Evolutionary conservation across 2,888 invertebrate species (phyloP).

Genomic region (Neoaliturus tenellus): DNA sequence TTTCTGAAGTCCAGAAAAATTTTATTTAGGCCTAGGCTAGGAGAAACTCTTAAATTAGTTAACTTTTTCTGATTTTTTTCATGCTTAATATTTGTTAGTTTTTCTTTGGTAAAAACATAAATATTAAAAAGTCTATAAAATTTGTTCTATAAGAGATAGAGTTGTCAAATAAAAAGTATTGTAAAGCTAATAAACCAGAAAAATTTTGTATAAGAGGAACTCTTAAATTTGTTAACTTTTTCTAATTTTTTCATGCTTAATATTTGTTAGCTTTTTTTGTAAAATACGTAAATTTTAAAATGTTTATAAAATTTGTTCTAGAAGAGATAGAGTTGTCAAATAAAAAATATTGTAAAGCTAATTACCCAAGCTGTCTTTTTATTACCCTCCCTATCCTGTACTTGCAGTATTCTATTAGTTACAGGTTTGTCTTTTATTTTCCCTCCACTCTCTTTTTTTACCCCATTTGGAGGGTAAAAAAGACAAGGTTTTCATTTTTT

Average conservation of each 20-base stretch:
- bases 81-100: too few relatives aligned
- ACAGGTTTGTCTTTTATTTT: slow-evolving; percentile 17
- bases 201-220: not conserved
- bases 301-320: not conserved
- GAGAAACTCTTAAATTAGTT: too few relatives aligned
- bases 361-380: slow-evolving; percentile 29
- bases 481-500: slow-evolving; percentile 17
- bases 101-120: too few relatives aligned
- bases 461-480: not conserved
- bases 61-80: too few relatives aligned
- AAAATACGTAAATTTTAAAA: too few relatives aligned
- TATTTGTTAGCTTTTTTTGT: too few relatives aligned
- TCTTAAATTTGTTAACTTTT: not conserved
- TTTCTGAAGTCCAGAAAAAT: too few relatives aligned
- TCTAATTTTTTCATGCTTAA: not conserved
- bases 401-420: slow-evolving; percentile 28
- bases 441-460: slow-evolving; percentile 19
- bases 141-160: slow-evolving; percentile 8
- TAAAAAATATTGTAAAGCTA: not conserved
- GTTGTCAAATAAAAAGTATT: slow-evolving; percentile 11
- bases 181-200: not conserved
- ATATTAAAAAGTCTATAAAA: too few relatives aligned
- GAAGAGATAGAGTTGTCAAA: slow-evolving; percentile 24
- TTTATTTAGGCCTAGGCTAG: too few relatives aligned
- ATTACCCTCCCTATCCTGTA: slow-evolving; percentile 23